Conservation (phyloP, 2,888 invertebrate species). For the Apeira syringaria region DNA sequence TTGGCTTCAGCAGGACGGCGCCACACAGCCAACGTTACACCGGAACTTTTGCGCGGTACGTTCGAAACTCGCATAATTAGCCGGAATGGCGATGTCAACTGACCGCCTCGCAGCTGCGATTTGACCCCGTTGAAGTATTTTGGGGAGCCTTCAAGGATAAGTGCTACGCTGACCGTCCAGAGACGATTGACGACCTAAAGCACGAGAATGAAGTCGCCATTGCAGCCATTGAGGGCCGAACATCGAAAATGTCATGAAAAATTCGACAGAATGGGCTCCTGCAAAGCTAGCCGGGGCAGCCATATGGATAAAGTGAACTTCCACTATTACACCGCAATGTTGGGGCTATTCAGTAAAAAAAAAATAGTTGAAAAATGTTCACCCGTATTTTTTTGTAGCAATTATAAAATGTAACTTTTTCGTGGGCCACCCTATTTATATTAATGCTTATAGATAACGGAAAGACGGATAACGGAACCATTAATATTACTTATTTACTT, state of each 20-base stretch:
- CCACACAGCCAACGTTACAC: conserved; percentile 17
- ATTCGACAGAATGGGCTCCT: no score
- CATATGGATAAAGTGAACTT: background rate
- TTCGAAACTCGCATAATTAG: conserved; percentile 22
- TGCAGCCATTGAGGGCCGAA: background rate
- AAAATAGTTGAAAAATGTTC: background rate
- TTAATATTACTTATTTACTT: no score
- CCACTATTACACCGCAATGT: background rate
- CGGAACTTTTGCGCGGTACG: conserved; percentile 18
- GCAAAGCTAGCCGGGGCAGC: no score
- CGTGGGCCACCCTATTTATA: background rate
- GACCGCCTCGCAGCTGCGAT: conserved; percentile 27
- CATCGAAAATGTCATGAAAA: no score
- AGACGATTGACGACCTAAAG: conserved; percentile 11
- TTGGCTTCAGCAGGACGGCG: no score
- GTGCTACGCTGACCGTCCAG: conserved; percentile 15
- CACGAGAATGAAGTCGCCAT: conserved; percentile 10
- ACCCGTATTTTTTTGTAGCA: background rate
- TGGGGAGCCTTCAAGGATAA: conserved; percentile 4
- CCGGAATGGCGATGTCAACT: conserved; percentile 24
- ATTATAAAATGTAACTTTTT: background rate
- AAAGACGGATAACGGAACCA: no score
- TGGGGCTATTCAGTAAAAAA: background rate
- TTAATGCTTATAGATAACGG: no score
- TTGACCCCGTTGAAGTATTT: no score